Percentiles rank a stretch among this genome's conserved stretches.
Conservation (phyloP, 2,797 vertebrate genomes). For the Crypturellus tataupa region DNA sequence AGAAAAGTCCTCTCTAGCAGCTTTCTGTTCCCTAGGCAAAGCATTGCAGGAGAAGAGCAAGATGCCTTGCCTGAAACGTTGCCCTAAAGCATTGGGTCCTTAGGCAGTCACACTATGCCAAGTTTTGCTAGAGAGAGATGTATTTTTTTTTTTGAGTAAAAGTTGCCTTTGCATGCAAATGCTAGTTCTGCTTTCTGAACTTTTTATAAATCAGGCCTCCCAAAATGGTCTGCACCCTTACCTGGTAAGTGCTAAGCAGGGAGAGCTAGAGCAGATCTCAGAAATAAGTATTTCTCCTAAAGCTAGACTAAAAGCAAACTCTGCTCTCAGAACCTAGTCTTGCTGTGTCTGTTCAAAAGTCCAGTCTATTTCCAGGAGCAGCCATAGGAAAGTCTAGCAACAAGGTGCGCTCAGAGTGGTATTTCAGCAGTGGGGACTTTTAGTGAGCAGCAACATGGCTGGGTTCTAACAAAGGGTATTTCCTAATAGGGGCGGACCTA, state of each 20-base stretch:
- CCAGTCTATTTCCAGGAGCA: neutral
- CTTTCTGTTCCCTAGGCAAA: neutral
- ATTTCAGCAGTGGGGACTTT: neutral
- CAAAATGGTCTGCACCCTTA: neutral
- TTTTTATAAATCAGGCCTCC: neutral
- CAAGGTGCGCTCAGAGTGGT: neutral
- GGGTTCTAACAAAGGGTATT: accelerated
- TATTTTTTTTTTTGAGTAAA: neutral
- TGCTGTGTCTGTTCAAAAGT: neutral
- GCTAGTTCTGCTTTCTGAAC: neutral
- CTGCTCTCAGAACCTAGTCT: neutral
- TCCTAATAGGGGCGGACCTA: accelerated
- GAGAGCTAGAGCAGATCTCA: neutral
- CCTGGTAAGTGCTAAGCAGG: neutral
- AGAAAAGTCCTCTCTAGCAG: neutral
- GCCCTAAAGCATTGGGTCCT: neutral
- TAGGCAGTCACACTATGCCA: neutral
- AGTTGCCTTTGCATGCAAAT: neutral
- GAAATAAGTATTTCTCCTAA: neutral
- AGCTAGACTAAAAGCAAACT: neutral
- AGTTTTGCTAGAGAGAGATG: neutral
- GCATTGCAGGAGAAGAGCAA: neutral
- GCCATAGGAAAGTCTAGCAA: neutral
- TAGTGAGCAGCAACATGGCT: neutral
- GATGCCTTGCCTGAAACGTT: neutral